phyloP scores from a whole-genome alignment of 2,888 invertebrate species.

The Xestia xanthographa region DNA sequence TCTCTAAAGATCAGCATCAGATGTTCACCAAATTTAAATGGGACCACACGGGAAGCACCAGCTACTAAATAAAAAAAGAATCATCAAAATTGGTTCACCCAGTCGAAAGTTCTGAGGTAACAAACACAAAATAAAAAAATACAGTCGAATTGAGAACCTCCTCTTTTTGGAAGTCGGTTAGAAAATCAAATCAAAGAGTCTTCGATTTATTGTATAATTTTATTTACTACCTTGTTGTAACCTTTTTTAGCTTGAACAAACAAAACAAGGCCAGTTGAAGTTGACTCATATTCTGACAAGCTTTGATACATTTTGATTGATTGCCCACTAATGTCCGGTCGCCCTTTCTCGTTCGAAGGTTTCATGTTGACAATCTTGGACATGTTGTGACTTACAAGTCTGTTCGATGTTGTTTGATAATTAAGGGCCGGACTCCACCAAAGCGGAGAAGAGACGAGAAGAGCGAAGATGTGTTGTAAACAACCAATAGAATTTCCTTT shows the following conservation, averaged over 20 bases:
- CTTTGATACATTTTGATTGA: constrained; percentile 37
- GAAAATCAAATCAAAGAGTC: not conserved
- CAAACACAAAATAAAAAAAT: too few relatives aligned
- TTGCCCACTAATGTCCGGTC: constrained; percentile 12
- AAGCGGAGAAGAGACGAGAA: too few relatives aligned
- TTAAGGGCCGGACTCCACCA: not conserved
- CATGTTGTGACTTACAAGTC: not conserved
- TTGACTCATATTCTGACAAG: constrained; percentile 39
- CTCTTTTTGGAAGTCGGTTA: too few relatives aligned
- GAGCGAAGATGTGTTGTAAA: too few relatives aligned
- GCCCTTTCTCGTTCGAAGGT: constrained; percentile 38
- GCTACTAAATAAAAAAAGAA: too few relatives aligned
- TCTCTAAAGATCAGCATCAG: too few relatives aligned
- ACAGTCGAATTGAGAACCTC: too few relatives aligned
- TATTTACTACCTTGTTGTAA: not conserved
- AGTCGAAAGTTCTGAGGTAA: too few relatives aligned
- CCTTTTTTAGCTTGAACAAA: not conserved
- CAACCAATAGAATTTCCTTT: too few relatives aligned
- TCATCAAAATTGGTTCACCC: too few relatives aligned
- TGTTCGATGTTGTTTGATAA: not conserved
- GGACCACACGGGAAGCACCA: too few relatives aligned
- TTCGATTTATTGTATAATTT: not conserved
- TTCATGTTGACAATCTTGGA: constrained; percentile 13
- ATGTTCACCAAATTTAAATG: too few relatives aligned
- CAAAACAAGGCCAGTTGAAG: constrained; percentile 25